phyloP scores from a whole-genome alignment of 2,888 invertebrate genomes.

The Heliconius erato region DNA sequence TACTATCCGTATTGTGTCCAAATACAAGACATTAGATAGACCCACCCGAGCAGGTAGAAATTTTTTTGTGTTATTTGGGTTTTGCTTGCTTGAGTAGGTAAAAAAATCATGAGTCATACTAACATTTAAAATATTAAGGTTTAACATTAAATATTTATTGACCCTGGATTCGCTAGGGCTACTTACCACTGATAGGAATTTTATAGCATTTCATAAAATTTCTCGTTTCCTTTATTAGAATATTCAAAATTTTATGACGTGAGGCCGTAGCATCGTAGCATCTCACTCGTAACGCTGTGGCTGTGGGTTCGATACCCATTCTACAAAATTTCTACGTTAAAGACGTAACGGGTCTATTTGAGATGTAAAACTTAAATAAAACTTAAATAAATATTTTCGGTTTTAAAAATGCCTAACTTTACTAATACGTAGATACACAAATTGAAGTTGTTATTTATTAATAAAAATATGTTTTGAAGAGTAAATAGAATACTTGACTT shows the following conservation, averaged over 20 bases:
- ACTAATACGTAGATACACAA: too few species aligned
- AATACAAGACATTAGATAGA: constrained; percentile 64
- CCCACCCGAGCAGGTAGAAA: constrained; percentile 77
- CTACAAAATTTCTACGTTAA: neutral
- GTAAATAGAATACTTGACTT: too few species aligned
- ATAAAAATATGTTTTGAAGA: too few species aligned
- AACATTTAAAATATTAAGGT: constrained; percentile 26
- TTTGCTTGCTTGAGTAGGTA: constrained; percentile 60
- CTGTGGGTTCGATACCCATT: neutral
- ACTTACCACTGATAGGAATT: neutral
- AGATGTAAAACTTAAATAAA: neutral
- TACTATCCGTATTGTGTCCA: constrained; percentile 71
- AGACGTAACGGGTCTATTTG: neutral
- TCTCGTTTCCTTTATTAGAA: neutral
- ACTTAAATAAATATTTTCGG: too few species aligned
- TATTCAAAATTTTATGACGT: neutral
- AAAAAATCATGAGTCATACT: constrained; percentile 56
- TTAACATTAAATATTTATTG: neutral
- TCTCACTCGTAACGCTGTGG: neutral
- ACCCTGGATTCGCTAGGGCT: neutral
- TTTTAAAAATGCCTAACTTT: too few species aligned
- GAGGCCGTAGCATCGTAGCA: neutral
- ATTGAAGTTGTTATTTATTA: too few species aligned
- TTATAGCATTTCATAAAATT: neutral
- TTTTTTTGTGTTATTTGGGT: constrained; percentile 79